Base-by-base conservation (phyloP, 2,888 invertebrate genomes). In the Dermolepida albohirtum region DNA sequence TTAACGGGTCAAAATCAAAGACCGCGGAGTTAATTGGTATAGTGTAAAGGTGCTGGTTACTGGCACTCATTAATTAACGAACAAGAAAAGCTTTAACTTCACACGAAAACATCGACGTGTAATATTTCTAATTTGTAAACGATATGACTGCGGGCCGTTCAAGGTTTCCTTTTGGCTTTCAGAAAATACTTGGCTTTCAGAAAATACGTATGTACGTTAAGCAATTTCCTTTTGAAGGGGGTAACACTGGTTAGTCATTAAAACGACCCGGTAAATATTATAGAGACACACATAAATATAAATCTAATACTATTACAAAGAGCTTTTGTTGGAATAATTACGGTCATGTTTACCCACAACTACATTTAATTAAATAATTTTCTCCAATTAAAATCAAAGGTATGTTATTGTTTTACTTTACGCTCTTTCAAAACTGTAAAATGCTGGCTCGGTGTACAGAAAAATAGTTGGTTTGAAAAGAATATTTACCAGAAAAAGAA, bases 61-160 rank as follows among this genome's bases (percentile, higher is more conserved):
- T 47, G 68, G 71, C 72, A 69, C 73, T 72, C 74, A 71, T 76
- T 77, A 77, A 77, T 77, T 77, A 75, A 75, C 73, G 74, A 65
- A 70, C 66, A 74, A 74, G 73, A 76, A 71, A 74, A 70, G 70
- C 68, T 71, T 71, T 68, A 71, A 71, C 70, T 72, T 66, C 52
- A 47, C 39, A 34, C 27, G 54, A 65, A 54, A 65, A 54, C 65
- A 54, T 44, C 54, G 65, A 54, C 52, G 47, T 34, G 65, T 50
- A 52, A 52, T 52, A 41, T 64, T 64, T 64, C 65, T 54, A 54
- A 65, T 54, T 65, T 65, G 65, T 65, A 44, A 54, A 47, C 54
- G 65, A 65, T 65, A 65, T 29, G 65, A 11, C 64, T 22, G 39
- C 47, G 11, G 47, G 29, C 44, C 59, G 59, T 62, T 62, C 11